A percentile compares a stretch with the other conserved stretches of the same genome.
Evolutionary conservation across 2,797 vertebrate species (phyloP).

Genomic region (Mus minutoides): DNA sequence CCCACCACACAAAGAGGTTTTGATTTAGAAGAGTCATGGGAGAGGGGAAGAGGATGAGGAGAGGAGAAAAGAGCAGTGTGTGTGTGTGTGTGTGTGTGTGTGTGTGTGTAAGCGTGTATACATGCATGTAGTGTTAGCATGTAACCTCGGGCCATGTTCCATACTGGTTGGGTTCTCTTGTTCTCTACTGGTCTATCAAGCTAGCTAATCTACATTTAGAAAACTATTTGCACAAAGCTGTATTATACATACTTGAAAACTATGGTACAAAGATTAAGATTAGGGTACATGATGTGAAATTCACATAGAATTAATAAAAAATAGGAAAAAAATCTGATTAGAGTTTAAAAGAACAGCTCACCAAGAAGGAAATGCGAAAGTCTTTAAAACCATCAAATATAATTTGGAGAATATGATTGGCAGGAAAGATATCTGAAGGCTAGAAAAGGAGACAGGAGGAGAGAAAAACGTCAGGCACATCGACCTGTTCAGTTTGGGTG

Average conservation of each 20-base stretch:
- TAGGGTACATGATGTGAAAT: neutral
- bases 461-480: neutral
- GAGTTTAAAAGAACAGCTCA: neutral
- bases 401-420: neutral
- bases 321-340: neutral
- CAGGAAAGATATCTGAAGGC: neutral
- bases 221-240: neutral
- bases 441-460: neutral
- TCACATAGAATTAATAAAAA: neutral
- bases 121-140: neutral
- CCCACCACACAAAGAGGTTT: neutral
- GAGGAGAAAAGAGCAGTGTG: neutral
- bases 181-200: neutral
- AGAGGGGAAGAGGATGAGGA: neutral
- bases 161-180: neutral
- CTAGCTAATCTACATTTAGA: neutral
- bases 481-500: neutral
- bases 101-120: neutral
- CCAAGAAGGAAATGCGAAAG: neutral
- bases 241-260: neutral
- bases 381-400: neutral
- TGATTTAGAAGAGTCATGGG: neutral
- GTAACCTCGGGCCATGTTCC: neutral
- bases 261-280: neutral
- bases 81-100: neutral